Evolutionary conservation across 1,140 invertebrate species (phyloP).

Genomic region (Macrosteles quadrilineatus): DNA sequence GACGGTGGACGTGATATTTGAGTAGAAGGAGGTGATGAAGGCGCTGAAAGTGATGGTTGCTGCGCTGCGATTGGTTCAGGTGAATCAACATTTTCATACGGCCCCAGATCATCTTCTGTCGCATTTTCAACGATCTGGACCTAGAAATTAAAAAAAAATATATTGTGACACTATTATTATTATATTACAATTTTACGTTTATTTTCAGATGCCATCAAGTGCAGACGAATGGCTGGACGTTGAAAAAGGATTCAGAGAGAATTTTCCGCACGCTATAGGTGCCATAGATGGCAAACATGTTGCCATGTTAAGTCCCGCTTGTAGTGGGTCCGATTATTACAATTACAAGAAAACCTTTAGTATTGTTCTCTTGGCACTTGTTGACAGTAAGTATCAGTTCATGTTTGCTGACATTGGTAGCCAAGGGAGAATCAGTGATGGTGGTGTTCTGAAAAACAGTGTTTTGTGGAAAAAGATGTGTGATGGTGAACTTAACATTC

Average conservation of each 20-base stretch:
- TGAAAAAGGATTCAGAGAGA: slow-evolving; percentile 42
- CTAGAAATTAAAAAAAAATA: too few relatives aligned
- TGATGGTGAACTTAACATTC: slow-evolving; percentile 40
- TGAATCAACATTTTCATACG: too few relatives aligned
- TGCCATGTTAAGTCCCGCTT: slow-evolving; percentile 45
- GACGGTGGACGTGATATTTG: neutral
- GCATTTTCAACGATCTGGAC: too few relatives aligned
- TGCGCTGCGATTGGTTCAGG: neutral
- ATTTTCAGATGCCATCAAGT: slow-evolving; percentile 40
- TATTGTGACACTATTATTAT: too few relatives aligned
- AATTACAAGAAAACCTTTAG: slow-evolving; percentile 37
- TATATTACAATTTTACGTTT: too few relatives aligned
- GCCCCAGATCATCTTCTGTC: too few relatives aligned
- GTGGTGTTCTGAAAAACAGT: slow-evolving; percentile 46
- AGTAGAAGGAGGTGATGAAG: neutral
- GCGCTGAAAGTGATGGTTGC: neutral
- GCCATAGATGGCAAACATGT: slow-evolving; percentile 52
- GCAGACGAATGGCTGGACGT: slow-evolving; percentile 46
- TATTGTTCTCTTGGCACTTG: slow-evolving; percentile 34
- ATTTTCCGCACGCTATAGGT: slow-evolving; percentile 46
- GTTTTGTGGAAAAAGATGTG: slow-evolving; percentile 39
- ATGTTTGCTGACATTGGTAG: slow-evolving; percentile 34
- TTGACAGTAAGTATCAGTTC: slow-evolving; percentile 35
- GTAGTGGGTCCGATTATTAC: slow-evolving; percentile 37
- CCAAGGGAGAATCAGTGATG: slow-evolving; percentile 45